Percentiles rank a stretch among this genome's conserved stretches.
Conservation (phyloP, 2,888 invertebrate species). For the Apodemia hepburni region DNA sequence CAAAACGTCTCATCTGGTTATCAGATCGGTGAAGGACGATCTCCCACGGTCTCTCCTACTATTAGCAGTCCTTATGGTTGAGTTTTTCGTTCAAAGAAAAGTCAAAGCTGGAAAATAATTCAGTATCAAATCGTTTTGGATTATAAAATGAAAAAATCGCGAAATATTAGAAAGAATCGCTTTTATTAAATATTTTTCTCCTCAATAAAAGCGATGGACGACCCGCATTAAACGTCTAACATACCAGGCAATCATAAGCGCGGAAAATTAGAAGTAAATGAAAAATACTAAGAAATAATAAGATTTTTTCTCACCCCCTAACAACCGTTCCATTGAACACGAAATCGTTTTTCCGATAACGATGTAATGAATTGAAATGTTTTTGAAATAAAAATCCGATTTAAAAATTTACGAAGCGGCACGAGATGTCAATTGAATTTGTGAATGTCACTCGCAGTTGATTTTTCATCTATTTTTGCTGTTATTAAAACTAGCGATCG, state of each 20-base stretch:
- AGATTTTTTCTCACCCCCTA: constrained; percentile 29
- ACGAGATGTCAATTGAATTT: constrained; percentile 15
- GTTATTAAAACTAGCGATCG: too few relatives aligned
- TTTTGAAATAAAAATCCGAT: constrained; percentile 15
- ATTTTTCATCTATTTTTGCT: background rate
- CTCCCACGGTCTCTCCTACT: too few relatives aligned
- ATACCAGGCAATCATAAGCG: constrained; percentile 45
- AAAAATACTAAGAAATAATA: constrained; percentile 42
- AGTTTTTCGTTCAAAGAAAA: too few relatives aligned
- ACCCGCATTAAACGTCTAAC: constrained; percentile 44
- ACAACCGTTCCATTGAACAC: constrained; percentile 1
- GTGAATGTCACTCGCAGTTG: constrained; percentile 6
- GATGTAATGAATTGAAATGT: constrained; percentile 14
- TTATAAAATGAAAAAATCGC: constrained; percentile 35
- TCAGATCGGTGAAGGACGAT: too few relatives aligned
- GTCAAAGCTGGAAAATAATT: too few relatives aligned
- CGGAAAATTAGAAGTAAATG: constrained; percentile 46
- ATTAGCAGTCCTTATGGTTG: too few relatives aligned
- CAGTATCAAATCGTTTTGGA: background rate
- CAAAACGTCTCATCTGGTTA: too few relatives aligned
- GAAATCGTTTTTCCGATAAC: constrained; percentile 10
- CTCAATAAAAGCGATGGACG: constrained; percentile 44
- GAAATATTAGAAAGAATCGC: constrained; percentile 46
- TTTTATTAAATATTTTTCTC: constrained; percentile 58
- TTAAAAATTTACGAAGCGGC: constrained; percentile 4